These are phyloP conservation scores for Chrysemys picta DNA, from an alignment of 2,113 vertebrate genomes.

Conservation along the genomic window DNA sequence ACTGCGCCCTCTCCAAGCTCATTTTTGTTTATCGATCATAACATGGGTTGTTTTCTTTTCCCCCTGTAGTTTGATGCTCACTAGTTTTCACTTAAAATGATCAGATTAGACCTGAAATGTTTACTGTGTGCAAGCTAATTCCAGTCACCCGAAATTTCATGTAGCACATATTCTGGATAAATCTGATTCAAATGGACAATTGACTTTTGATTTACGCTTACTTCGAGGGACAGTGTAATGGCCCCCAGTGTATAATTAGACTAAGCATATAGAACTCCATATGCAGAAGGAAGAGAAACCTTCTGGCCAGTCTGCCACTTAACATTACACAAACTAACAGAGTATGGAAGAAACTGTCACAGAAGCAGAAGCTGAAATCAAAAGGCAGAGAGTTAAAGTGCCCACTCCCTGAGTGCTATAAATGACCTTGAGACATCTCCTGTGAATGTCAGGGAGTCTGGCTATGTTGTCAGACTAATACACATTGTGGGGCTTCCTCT, in stretches of 20 bases:
- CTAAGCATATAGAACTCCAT: not conserved
- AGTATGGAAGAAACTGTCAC: conserved; percentile 1
- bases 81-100: conserved; percentile 66
- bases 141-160: conserved; percentile 61
- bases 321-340: conserved; percentile 42
- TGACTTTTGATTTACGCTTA: conserved; percentile 69
- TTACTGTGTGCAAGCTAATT: conserved; percentile 71
- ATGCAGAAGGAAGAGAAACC: fast-evolving
- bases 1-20: not conserved
- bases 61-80: conserved; percentile 32
- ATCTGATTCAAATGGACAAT: conserved; percentile 69
- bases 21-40: conserved; percentile 36
- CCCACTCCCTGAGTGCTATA: not conserved
- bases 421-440: conserved; percentile 58
- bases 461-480: not conserved
- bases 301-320: conserved; percentile 64
- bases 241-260: not conserved
- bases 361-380: conserved; percentile 33
- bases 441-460: not conserved
- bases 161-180: conserved; percentile 24
- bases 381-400: conserved; percentile 45
- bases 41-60: not conserved
- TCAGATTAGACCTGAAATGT: conserved; percentile 72
- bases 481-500: not conserved
- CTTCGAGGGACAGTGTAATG: conserved; percentile 32